Evolutionary conservation across 2,797 vertebrate species (phyloP), one percentile per base, ranked within the genome.

Genomic region (Mormyrus hasselquistii): DNA sequence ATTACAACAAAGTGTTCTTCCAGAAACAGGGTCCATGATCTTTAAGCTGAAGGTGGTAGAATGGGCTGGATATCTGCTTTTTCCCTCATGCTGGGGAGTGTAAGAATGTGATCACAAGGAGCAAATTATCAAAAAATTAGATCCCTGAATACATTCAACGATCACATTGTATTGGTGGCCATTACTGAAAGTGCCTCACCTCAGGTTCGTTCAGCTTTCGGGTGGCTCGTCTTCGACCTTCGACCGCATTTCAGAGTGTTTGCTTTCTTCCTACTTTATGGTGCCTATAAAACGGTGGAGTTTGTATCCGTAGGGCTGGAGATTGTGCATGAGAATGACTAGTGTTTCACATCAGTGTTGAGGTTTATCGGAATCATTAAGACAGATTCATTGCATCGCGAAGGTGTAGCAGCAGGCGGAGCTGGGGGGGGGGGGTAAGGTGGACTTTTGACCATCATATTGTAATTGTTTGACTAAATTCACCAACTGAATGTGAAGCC

Each of bases 231-330:
- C 62, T 86, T 73, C 53, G 47, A 86, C 84, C 83, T 89, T 62
- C 84, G 57, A 49, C 41, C 82, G 62, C 82, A 38, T 57, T 69
- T 65, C 5, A 47, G 25, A 34, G 0, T 44, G 73, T 79, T 79
- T 79, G 73, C 34, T 79, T 50, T 86, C 25, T 85, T 65, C 14
- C 19, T 22, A 29, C 57, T 89, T 89, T 84, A 89, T 89, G 53
- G 88, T 8, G 25, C 19, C 57, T 84, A 47, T 84, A 84, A 89
- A 89, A 59, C 41, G 9, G 41, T 52, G 47, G 55, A 65, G 62
- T 52, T 14, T 85, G 88, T 52, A 41, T 62, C 55, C 6, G 50
- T 6, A 59, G 84, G 8, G 47, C 19, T 44, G 6, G 8, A 19
- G 34, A 29, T 34, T 19, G 16, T 38, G 25, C 4, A 22, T 7